Evolutionary conservation across 2,888 invertebrate genomes (phyloP).

Genomic region (Conomelus anceps): DNA sequence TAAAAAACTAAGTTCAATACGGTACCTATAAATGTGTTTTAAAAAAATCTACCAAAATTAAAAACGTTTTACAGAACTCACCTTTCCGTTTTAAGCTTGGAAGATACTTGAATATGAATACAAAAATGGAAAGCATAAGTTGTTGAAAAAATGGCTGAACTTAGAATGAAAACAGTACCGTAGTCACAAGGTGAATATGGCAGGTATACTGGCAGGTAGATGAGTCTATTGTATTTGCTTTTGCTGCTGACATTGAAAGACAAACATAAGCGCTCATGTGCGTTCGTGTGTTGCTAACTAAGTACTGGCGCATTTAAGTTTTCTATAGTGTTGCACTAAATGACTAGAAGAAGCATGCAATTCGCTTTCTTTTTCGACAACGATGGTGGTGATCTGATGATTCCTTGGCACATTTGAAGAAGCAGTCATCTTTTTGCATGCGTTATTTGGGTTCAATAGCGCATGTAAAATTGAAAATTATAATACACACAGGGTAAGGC

Average conservation of each 20-base stretch:
- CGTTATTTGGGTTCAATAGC: not conserved
- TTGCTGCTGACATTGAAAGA: not conserved
- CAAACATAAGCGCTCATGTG: not conserved
- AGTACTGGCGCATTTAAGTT: too few relatives aligned
- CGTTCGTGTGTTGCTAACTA: not conserved
- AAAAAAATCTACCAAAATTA: not conserved
- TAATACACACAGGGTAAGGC: not conserved
- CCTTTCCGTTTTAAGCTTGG: constrained; percentile 16
- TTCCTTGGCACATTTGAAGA: not conserved
- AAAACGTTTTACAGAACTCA: not conserved
- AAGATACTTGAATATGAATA: constrained; percentile 21
- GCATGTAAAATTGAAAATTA: not conserved
- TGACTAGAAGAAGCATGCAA: not conserved
- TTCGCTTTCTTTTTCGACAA: too few relatives aligned
- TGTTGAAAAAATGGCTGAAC: not conserved
- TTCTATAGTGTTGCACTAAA: not conserved
- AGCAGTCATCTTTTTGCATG: not conserved
- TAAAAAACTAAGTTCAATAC: too few relatives aligned
- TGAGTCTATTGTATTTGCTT: not conserved
- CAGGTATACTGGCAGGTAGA: not conserved
- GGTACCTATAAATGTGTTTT: too few relatives aligned
- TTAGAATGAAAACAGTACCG: not conserved
- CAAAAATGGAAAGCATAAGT: not conserved
- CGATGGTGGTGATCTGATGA: too few relatives aligned
- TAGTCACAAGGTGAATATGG: not conserved